Percentiles rank a stretch among this genome's conserved stretches.
These are phyloP conservation scores for Pomatorhinus ruficollis DNA, from an alignment of 2,113 vertebrate genomes.

Conservation along the genomic window DNA sequence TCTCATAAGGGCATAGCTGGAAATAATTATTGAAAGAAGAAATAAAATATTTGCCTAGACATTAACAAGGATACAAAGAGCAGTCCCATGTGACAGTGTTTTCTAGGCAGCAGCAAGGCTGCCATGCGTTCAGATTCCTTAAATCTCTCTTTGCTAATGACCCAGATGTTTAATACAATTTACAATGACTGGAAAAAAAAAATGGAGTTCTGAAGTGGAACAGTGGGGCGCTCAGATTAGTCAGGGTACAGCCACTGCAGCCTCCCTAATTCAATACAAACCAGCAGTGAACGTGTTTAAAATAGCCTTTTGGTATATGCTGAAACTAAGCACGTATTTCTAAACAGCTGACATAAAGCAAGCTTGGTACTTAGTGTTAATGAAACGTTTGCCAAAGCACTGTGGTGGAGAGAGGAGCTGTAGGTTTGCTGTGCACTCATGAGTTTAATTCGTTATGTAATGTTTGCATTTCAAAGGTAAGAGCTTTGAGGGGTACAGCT, in stretches of 20 bases:
- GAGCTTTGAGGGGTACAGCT: background rate
- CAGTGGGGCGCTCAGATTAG: background rate
- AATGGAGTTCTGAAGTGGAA: background rate
- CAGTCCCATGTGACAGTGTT: background rate
- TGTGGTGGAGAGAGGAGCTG: background rate
- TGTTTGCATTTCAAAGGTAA: constrained; percentile 21
- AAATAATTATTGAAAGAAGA: background rate
- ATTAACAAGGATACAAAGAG: background rate
- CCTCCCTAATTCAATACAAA: background rate
- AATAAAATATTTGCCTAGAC: background rate
- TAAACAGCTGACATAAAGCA: background rate
- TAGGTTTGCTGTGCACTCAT: background rate
- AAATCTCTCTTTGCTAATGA: background rate
- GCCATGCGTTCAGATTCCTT: background rate
- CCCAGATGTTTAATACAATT: background rate
- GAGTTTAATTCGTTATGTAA: background rate
- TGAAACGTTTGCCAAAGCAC: background rate
- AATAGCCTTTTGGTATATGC: background rate
- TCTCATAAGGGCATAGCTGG: background rate
- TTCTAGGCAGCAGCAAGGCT: background rate
- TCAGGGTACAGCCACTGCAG: background rate
- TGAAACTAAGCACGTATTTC: background rate
- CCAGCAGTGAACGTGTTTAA: background rate
- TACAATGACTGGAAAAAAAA: background rate
- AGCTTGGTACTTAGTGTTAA: background rate